phyloP scores from a whole-genome alignment of 2,888 invertebrate genomes.

The Nudaria mundana region DNA sequence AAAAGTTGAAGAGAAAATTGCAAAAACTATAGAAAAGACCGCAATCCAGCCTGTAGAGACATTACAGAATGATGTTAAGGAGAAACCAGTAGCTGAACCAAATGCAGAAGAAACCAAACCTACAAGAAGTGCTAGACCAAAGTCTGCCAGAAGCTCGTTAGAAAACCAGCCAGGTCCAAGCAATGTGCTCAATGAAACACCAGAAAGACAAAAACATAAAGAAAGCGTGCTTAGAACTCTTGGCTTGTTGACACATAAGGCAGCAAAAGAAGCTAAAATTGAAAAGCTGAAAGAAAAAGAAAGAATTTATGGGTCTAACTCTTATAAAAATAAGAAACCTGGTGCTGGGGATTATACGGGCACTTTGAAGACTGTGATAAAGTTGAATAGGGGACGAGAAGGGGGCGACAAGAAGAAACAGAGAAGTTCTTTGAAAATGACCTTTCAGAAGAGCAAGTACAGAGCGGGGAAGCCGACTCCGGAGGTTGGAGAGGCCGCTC shows the following conservation, averaged over 20 bases:
- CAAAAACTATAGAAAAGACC: background rate
- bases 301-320: conserved; percentile 47
- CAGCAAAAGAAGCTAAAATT: conserved; percentile 85
- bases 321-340: conserved; percentile 52
- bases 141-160: conserved; percentile 29
- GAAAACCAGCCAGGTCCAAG: conserved; percentile 59
- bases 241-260: conserved; percentile 87
- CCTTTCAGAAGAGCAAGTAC: conserved; percentile 86
- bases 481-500: conserved; percentile 57
- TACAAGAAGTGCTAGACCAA: conserved; percentile 27
- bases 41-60: too few species aligned
- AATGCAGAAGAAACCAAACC: conserved; percentile 27
- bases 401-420: conserved; percentile 82
- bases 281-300: conserved; percentile 78
- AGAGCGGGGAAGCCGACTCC: conserved; percentile 79
- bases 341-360: conserved; percentile 85
- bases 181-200: conserved; percentile 71
- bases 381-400: conserved; percentile 83
- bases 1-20: background rate
- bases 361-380: conserved; percentile 91
- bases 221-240: conserved; percentile 88
- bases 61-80: too few species aligned
- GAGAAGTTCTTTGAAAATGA: conserved; percentile 88
- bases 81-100: conserved; percentile 5
- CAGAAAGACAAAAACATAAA: conserved; percentile 85